Base-by-base conservation (phyloP, 2,113 vertebrate genomes). In the Talpa occidentalis region DNA sequence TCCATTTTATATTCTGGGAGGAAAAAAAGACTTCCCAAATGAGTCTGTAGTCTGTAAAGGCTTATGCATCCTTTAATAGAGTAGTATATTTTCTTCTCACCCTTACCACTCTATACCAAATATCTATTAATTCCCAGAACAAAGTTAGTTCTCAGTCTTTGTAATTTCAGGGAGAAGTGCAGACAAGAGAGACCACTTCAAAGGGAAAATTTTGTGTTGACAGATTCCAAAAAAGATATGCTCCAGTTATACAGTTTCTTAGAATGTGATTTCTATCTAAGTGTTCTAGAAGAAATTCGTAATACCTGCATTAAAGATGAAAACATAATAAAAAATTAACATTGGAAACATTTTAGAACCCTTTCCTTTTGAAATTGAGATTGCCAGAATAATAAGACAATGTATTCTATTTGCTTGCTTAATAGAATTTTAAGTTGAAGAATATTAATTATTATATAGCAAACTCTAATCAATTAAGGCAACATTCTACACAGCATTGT, bases 271-370 rank as follows among this genome's bases (percentile, higher is more conserved):
- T 97, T 96, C 28, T 66, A 88, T 40, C 56, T 66, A 81, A 97
- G 28, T 49, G 49, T 79, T 69, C 10, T 91, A 90, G 30, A 87
- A 16, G 76, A 88, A 94, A 90, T 79, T 93, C 49, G 88, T 64
- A 93, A 88, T 80, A 81, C 5, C 69, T 90, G 42, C 12, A 97
- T 95, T 92, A 90, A 4, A 95, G 96, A 96, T 72, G 69, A 97
- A 95, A 66, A 62, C 9, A 91, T 54, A 88, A n/a, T 26, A 49
- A 49, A 32, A 24, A 28, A 60, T 22, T 94, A 81, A 82, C 67
- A 89, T 35, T 95, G 32, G 42, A 82, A 92, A 88, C 30, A 90
- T 47, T 42, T 42, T 88, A 73, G 72, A n/a, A 2, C 26, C 7
- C 28, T 11, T 52, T 44, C 12, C 91, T 1, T 90, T 93, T 81